Evolutionary conservation across 2,797 vertebrate genomes (phyloP).

Genomic region (Cynopterus sphinx): DNA sequence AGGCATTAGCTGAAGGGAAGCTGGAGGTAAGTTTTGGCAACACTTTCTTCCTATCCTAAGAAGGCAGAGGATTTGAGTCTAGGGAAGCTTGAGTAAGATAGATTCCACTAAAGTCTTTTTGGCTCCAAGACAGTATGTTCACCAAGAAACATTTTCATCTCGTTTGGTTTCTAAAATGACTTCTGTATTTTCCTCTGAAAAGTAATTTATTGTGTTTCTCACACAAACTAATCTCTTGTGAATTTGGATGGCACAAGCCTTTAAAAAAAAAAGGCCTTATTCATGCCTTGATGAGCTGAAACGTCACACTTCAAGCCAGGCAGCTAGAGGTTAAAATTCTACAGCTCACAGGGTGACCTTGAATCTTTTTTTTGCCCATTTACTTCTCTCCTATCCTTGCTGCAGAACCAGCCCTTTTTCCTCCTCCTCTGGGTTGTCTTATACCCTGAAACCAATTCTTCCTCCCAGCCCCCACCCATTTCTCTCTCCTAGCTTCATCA

Average conservation of each 20-base stretch:
- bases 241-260: conserved; percentile 22
- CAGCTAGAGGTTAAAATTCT: neutral
- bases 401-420: neutral
- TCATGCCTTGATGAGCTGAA: neutral
- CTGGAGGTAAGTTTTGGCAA: neutral
- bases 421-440: too few relatives aligned
- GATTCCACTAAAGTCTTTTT: neutral
- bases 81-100: neutral
- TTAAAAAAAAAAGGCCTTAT: neutral
- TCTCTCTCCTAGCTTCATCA: too few relatives aligned
- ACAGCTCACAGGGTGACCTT: neutral
- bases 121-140: neutral
- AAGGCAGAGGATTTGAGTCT: neutral
- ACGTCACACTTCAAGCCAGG: neutral
- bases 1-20: neutral
- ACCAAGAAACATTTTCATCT: neutral
- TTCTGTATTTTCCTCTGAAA: conserved; percentile 22
- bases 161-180: neutral
- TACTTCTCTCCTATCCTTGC: neutral
- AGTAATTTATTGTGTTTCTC: conserved; percentile 32
- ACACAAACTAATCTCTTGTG: conserved; percentile 8
- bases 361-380: neutral
- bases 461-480: too few relatives aligned
- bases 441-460: too few relatives aligned
- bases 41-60: neutral